Base-by-base conservation (phyloP, 2,113 vertebrate species). In the Coreoperca whiteheadi region DNA sequence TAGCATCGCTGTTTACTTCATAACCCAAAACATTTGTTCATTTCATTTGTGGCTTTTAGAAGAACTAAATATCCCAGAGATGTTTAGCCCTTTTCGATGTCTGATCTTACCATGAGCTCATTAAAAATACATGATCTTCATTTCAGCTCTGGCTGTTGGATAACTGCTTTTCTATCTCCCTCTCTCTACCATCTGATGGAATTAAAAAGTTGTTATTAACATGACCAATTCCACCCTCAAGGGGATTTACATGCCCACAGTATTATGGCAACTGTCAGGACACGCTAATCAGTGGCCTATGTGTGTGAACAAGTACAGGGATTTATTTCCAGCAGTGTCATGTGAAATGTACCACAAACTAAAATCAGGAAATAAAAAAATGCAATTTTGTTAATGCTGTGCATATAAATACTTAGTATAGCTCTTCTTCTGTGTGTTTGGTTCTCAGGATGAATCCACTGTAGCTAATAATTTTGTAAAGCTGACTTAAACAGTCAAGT, bases 111-210 rank as follows among this genome's bases (percentile, higher is more conserved):
- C 79, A 90, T 71, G 73, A 69, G 72, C 85, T 92, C 81, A 93
- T 95, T 91, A 94, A 95, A 95, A 90, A 92, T 93, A 81, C 88
- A 95, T 93, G 92, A 91, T 81, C 79, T 78, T 65, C 23, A 88
- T 86, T 82, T 43, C 80, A 70, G 86, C 89, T 85, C 80, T 82
- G 89, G 76, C 84, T 87, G 82, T 72, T 79, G 87, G 78, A 88
- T 90, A 89, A 89, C 88, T 79, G 78, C 69, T 79, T 74, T 83
- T 83, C 53, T 74, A 66, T 84, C 76, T 72, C 84, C 32, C 70
- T n/a, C 59, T 74, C 60, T 39, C 75, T 66, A 41, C 60, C 32
- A 76, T 91, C 72, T 68, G 80, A 84, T 77, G 87, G 78, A 92
- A 93, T 93, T 92, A 88, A 83, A 89, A 91, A 89, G 83, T 88